Evolutionary conservation across 2,797 vertebrate species (phyloP).

Genomic region (Rhinogobio ventralis): DNA sequence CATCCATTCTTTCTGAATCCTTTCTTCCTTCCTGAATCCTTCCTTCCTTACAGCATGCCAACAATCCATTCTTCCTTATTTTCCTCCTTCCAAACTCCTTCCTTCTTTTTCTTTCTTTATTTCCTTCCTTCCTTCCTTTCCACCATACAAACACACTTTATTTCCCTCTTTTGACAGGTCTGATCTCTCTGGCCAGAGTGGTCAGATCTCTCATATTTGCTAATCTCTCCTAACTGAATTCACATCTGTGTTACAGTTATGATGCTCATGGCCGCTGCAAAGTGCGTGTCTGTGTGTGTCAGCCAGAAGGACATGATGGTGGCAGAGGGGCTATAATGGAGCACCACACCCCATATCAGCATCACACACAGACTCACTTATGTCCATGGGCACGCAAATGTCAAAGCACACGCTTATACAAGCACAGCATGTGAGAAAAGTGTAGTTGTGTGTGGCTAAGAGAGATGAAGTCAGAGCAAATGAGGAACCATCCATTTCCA

Average conservation of each 20-base stretch:
- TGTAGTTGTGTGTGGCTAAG: neutral
- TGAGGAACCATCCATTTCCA: neutral
- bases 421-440: neutral
- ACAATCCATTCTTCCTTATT: neutral
- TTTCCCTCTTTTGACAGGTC: neutral
- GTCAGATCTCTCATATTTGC: neutral
- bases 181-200: constrained; percentile 2
- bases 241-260: constrained; percentile 12
- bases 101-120: too few relatives aligned
- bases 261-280: neutral
- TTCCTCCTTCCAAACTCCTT: neutral
- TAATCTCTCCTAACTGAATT: neutral
- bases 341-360: constrained; percentile 27
- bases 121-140: neutral
- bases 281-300: constrained; percentile 12
- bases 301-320: constrained; percentile 32
- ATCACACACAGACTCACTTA: constrained; percentile 10
- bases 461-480: neutral
- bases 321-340: constrained; percentile 26
- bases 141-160: neutral
- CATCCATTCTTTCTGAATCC: neutral
- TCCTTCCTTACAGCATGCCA: too few relatives aligned
- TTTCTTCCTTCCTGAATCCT: neutral
- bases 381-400: neutral
- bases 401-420: neutral